Base-by-base conservation (phyloP, 1,140 invertebrate genomes). In the Panonychus citri region DNA sequence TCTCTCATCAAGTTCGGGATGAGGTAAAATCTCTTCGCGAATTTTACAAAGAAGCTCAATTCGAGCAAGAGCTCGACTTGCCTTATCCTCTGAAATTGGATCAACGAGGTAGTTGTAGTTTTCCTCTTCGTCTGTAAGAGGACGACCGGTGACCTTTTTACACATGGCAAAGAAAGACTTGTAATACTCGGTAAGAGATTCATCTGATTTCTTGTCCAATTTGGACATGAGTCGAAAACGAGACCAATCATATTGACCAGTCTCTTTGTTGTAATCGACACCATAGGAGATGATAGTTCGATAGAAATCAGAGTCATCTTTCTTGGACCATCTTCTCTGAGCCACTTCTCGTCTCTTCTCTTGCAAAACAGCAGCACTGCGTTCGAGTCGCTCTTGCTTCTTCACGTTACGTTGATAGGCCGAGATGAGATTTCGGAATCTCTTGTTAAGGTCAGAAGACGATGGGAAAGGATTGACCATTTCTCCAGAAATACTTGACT, bases 291-390 rank as follows among this genome's bases (percentile, higher is more conserved):
- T 89, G 2, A 96, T 82, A 12, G 91, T 83, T 37, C 89, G 76
- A 62, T 90, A 81, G 67, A 98, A 99, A 65, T 97, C 90, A 58
- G 82, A 81, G 69, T 99, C 94, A 69, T 99, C 95, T 28, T 86
- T 76, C 54, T 86, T 79, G 1, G 86, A 82, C 94, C 94, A 99
- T 64, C 86, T 73, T 28, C 62, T 63, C 57, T 83, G 82, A 62
- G 82, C 79, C 43, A 79, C 74, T 64, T 84, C 81, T 37, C 81
- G 70, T 55, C 79, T 78, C 54, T 81, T 73, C 67, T 85, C 77
- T 59, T 81, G 74, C 13, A 85, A 79, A 56, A 83, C 79, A 60
- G 84, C 80, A 65, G 91, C 88, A 75, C 87, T 81, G 61, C 86
- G 83, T 68, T 95, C 88, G 77, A 91, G 83, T 78, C 88, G 82